Evolutionary conservation across 2,113 vertebrate genomes (phyloP).

Genomic region (Oreocharis arfaki): DNA sequence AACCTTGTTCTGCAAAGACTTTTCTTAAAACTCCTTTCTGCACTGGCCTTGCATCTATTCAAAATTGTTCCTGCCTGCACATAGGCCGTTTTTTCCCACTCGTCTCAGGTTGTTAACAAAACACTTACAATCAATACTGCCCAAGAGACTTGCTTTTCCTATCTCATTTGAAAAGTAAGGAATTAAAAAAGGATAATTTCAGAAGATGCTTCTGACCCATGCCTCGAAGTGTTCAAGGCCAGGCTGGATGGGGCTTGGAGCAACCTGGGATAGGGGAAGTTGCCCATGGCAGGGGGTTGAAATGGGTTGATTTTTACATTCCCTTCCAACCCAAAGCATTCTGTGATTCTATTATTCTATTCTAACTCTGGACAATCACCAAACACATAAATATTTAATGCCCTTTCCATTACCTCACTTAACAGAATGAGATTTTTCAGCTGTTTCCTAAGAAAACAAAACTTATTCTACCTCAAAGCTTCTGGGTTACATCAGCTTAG

Average conservation of each 20-base stretch:
- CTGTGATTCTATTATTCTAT: background rate
- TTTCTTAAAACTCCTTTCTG: background rate
- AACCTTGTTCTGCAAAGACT: background rate
- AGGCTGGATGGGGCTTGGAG: background rate
- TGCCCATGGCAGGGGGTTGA: background rate
- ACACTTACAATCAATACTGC: background rate
- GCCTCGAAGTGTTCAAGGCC: background rate
- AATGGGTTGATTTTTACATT: background rate
- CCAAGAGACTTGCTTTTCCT: too few species aligned
- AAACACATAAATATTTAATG: background rate
- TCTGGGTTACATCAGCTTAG: background rate
- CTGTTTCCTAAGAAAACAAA: background rate
- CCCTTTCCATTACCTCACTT: background rate
- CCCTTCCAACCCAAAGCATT: background rate
- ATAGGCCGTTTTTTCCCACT: accelerated
- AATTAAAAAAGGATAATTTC: background rate
- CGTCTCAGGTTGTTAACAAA: background rate
- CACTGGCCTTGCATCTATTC: background rate
- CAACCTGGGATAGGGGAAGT: background rate
- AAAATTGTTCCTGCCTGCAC: background rate
- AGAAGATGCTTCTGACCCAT: background rate
- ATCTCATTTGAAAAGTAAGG: background rate
- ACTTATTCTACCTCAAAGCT: background rate
- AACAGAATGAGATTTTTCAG: background rate
- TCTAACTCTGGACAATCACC: background rate